phyloP scores from a whole-genome alignment of 1,140 invertebrate species.

The Brachionus angularis region DNA sequence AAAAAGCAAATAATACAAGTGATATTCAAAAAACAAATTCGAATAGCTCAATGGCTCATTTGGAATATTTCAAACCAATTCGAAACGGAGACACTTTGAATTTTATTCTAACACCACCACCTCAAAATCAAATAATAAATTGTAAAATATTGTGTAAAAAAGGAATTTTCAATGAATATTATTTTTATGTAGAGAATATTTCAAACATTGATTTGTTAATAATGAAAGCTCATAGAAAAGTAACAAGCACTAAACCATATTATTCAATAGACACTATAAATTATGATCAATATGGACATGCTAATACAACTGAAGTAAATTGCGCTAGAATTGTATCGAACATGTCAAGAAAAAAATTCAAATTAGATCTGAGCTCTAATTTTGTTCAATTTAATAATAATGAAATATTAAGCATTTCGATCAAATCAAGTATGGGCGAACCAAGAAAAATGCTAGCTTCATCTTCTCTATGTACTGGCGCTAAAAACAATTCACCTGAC shows the following conservation, averaged over 20 bases:
- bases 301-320: background rate
- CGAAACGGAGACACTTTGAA: constrained; percentile 4
- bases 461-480: constrained; percentile 1
- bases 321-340: constrained; percentile 29
- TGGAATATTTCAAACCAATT: background rate
- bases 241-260: constrained; percentile 33
- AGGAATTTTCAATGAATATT: constrained; percentile 41
- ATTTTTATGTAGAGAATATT: constrained; percentile 33
- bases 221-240: constrained; percentile 33
- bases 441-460: constrained; percentile 31
- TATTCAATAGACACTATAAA: constrained; percentile 38
- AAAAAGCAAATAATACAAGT: background rate
- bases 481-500: background rate
- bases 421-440: background rate
- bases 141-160: constrained; percentile 42
- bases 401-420: background rate
- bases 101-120: constrained; percentile 16
- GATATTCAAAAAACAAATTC: background rate
- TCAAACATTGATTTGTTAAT: background rate
- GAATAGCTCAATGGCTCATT: background rate
- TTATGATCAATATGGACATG: constrained; percentile 14
- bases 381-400: constrained; percentile 33
- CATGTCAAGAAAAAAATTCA: constrained; percentile 38
- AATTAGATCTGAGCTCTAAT: constrained; percentile 33
- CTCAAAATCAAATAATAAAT: constrained; percentile 15